Conservation (phyloP, 2,113 vertebrate genomes). For the Spheniscus mendiculus region DNA sequence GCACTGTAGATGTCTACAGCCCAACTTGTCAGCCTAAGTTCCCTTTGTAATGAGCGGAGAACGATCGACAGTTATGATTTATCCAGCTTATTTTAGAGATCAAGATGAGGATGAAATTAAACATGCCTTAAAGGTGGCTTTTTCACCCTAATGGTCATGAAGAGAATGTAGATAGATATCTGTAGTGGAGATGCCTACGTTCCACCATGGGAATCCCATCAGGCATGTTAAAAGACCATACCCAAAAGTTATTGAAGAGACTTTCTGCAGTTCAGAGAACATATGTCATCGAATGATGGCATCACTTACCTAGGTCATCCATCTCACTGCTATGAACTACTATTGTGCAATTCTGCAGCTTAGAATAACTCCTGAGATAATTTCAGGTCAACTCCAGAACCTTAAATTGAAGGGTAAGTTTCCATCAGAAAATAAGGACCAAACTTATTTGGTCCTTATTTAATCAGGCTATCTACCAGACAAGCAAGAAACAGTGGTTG, state of each 20-base stretch:
- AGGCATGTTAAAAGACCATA: background rate
- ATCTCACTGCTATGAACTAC: fast-evolving
- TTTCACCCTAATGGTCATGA: background rate
- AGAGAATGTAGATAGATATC: background rate
- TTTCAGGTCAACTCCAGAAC: background rate
- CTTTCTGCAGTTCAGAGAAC: background rate
- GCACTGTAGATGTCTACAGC: no score
- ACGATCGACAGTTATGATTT: fast-evolving
- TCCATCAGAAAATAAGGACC: background rate
- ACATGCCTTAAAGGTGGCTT: fast-evolving
- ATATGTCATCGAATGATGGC: background rate
- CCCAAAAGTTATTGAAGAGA: background rate
- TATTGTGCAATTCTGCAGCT: background rate
- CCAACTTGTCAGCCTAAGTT: background rate
- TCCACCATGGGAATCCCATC: background rate
- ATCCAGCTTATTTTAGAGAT: background rate
- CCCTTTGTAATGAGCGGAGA: background rate
- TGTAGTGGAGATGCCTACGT: fast-evolving
- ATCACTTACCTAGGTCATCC: background rate
- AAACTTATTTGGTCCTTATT: background rate
- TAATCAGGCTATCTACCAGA: background rate
- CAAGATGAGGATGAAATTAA: background rate
- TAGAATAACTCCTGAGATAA: background rate
- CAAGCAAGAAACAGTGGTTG: background rate
- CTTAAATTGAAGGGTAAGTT: background rate